Percentiles rank a stretch among this genome's conserved stretches.
phyloP scores from a whole-genome alignment of 2,888 invertebrate species.

The Drosophila melanosoma region DNA sequence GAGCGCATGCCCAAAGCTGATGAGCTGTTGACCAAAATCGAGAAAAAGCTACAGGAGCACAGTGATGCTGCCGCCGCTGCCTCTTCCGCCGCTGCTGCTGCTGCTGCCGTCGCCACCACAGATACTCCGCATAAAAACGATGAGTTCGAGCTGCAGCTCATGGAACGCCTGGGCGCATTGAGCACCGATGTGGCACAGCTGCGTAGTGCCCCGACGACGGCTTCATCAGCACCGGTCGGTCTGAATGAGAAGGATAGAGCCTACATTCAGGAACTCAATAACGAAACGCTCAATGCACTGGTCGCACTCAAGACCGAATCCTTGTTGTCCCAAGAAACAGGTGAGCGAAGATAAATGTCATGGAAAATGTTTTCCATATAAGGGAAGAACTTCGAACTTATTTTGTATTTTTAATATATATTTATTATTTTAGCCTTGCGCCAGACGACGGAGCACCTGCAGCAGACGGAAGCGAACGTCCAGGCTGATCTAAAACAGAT shows the following conservation, averaged over 20 bases:
- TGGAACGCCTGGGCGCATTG: conserved; percentile 85
- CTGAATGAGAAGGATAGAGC: conserved; percentile 85
- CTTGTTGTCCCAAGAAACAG: conserved; percentile 84
- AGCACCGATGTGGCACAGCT: conserved; percentile 84
- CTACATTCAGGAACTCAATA: conserved; percentile 87
- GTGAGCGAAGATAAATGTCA: conserved; percentile 79
- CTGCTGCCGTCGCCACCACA: conserved; percentile 65
- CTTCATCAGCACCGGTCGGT: conserved; percentile 41
- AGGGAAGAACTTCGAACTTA: background rate
- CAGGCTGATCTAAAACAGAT: conserved; percentile 86
- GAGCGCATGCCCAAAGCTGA: conserved; percentile 76
- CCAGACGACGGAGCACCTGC: conserved; percentile 86
- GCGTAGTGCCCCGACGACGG: conserved; percentile 72
- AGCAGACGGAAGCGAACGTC: conserved; percentile 86
- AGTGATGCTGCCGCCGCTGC: conserved; percentile 62
- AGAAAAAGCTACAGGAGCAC: conserved; percentile 81
- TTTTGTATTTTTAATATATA: background rate
- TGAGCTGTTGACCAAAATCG: conserved; percentile 81
- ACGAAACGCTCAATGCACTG: conserved; percentile 87
- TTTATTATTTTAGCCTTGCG: conserved; percentile 82
- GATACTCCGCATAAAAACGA: conserved; percentile 81
- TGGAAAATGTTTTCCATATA: background rate
- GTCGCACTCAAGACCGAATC: conserved; percentile 86
- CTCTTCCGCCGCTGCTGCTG: conserved; percentile 60
- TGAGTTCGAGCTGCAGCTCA: conserved; percentile 85